These are phyloP conservation scores for Sipha flava DNA, from an alignment of 1,140 invertebrate genomes.

Conservation along the genomic window DNA sequence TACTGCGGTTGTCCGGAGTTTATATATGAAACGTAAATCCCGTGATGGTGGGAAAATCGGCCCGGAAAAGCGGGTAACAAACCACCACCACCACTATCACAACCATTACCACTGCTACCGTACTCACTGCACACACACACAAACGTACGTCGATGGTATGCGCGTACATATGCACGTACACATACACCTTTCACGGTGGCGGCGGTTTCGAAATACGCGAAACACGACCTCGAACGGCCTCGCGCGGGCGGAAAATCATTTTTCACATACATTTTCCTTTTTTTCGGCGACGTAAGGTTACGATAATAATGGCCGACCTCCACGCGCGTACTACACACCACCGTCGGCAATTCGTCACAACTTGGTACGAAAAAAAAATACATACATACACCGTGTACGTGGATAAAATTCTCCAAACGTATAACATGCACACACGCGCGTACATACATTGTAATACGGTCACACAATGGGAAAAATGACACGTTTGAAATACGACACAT, in stretches of 20 bases:
- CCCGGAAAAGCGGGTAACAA: slow-evolving; percentile 16
- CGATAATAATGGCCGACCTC: slow-evolving; percentile 14
- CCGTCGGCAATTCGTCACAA: slow-evolving; percentile 10
- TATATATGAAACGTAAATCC: slow-evolving; percentile 16
- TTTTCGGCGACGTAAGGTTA: slow-evolving; percentile 12
- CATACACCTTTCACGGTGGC: neutral
- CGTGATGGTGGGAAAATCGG: slow-evolving; percentile 14
- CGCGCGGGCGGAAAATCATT: slow-evolving; percentile 26
- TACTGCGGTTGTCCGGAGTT: neutral
- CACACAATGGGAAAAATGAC: slow-evolving; percentile 1
- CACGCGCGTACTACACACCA: neutral
- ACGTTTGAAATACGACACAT: neutral
- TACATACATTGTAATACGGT: neutral
- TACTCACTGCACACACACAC: neutral
- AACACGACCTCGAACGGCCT: neutral
- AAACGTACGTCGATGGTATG: neutral
- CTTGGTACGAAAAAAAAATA: neutral
- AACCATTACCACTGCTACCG: neutral
- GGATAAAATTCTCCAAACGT: neutral
- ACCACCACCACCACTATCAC: neutral
- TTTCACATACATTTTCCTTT: slow-evolving; percentile 20
- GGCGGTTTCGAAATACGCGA: neutral
- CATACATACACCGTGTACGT: neutral
- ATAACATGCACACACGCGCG: neutral
- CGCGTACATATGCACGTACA: neutral